Percentiles rank a stretch among this genome's conserved stretches.
phyloP scores from a whole-genome alignment of 2,113 vertebrate species.

The Chlamydotis undulata region DNA sequence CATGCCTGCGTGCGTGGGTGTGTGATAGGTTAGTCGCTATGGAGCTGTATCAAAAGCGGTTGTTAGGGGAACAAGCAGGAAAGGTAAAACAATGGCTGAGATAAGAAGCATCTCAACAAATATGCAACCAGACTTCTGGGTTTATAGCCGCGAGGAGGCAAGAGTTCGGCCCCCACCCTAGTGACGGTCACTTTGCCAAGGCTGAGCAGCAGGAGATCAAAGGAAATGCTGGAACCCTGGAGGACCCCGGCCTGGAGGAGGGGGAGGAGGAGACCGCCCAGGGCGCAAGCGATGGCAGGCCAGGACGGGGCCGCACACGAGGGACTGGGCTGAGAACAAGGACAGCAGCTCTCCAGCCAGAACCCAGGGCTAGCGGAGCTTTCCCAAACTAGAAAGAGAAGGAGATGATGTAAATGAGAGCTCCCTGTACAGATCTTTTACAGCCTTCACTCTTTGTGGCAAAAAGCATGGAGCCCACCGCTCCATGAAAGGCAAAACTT shows the following conservation, averaged over 20 bases:
- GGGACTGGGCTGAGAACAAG: neutral
- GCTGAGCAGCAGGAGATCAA: neutral
- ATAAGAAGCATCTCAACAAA: conserved; percentile 17
- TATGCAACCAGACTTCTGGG: neutral
- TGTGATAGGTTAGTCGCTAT: neutral
- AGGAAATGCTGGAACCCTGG: neutral
- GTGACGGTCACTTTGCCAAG: neutral
- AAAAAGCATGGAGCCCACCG: neutral
- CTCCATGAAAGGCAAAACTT: no score
- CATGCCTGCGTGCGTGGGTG: neutral
- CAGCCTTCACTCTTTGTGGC: neutral
- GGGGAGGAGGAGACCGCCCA: neutral
- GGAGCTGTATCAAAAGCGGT: neutral
- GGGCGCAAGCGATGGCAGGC: neutral
- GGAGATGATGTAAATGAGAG: neutral
- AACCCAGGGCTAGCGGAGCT: accelerated
- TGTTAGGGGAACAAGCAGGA: conserved; percentile 17
- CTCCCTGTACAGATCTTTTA: accelerated
- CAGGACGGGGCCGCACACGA: accelerated
- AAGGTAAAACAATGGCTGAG: conserved; percentile 35
- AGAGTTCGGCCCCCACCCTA: neutral
- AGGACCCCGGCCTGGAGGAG: neutral
- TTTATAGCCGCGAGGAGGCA: neutral
- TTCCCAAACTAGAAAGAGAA: neutral
- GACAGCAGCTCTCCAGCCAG: neutral